Conservation (phyloP, 2,888 invertebrate genomes). For the Plebejus melissa region DNA sequence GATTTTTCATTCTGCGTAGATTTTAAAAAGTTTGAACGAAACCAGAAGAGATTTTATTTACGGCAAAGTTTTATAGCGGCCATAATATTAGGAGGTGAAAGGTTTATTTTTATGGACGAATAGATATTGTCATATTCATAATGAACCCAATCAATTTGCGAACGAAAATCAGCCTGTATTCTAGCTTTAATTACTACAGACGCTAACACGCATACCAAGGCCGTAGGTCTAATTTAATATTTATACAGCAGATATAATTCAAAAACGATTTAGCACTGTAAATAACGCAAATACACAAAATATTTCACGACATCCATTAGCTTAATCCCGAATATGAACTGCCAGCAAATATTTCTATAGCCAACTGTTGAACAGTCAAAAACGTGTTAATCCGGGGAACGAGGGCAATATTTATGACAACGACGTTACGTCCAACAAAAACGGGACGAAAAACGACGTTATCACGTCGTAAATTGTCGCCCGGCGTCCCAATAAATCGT, state of each 20-base stretch:
- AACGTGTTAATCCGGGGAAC: slow-evolving; percentile 24
- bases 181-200: too few relatives aligned
- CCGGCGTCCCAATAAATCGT: slow-evolving; percentile 67
- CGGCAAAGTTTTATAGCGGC: neutral
- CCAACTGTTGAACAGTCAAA: slow-evolving; percentile 13
- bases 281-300: neutral
- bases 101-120: neutral
- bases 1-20: neutral
- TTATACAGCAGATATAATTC: neutral
- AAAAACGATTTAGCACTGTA: neutral
- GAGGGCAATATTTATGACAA: slow-evolving; percentile 34
- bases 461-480: slow-evolving; percentile 71
- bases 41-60: neutral
- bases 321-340: slow-evolving; percentile 2
- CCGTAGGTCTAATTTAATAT: neutral
- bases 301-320: neutral
- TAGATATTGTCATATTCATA: neutral
- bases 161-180: neutral
- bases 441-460: slow-evolving; percentile 58
- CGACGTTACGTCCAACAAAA: slow-evolving; percentile 45
- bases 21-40: neutral
- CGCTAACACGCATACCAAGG: neutral
- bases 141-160: too few relatives aligned
- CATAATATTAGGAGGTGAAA: too few relatives aligned
- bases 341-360: neutral